These are phyloP conservation scores for Bothrops jararaca DNA, from an alignment of 2,113 vertebrate species.

Conservation along the genomic window DNA sequence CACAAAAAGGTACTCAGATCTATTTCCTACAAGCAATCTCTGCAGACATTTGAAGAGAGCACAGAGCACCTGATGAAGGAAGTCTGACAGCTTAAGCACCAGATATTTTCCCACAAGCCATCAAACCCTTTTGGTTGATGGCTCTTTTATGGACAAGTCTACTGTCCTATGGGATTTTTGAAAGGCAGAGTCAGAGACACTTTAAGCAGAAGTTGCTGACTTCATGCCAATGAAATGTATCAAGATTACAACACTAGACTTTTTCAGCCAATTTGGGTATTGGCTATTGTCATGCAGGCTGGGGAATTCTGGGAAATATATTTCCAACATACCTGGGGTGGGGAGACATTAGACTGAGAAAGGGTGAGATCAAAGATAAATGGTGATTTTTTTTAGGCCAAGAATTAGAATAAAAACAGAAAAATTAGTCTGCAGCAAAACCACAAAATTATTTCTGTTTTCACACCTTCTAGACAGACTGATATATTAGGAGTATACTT, in stretches of 20 bases:
- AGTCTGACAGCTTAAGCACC: conserved; percentile 36
- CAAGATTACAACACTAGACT: not conserved
- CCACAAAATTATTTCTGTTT: not conserved
- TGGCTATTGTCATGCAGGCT: not conserved
- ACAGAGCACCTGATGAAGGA: conserved; percentile 56
- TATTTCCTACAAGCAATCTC: conserved; percentile 51
- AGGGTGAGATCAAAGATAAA: not conserved
- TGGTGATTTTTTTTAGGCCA: not conserved
- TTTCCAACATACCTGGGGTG: not conserved
- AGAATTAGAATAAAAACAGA: conserved; percentile 33
- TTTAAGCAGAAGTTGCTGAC: not conserved
- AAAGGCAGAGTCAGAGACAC: conserved; percentile 24
- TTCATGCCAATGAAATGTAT: not conserved
- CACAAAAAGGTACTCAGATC: conserved; percentile 54
- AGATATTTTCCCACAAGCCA: conserved; percentile 19
- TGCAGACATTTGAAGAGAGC: conserved; percentile 57
- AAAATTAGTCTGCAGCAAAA: not conserved
- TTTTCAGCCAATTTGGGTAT: conserved; percentile 5
- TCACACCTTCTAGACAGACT: not conserved
- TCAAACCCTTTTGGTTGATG: not conserved
- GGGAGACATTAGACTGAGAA: not conserved
- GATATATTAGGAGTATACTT: not conserved
- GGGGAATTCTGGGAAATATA: not conserved
- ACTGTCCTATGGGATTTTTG: conserved; percentile 35
- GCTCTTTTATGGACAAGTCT: conserved; percentile 5